These are phyloP conservation scores for Ophion ventricosus DNA, from an alignment of 2,888 invertebrate species.

Conservation along the genomic window DNA sequence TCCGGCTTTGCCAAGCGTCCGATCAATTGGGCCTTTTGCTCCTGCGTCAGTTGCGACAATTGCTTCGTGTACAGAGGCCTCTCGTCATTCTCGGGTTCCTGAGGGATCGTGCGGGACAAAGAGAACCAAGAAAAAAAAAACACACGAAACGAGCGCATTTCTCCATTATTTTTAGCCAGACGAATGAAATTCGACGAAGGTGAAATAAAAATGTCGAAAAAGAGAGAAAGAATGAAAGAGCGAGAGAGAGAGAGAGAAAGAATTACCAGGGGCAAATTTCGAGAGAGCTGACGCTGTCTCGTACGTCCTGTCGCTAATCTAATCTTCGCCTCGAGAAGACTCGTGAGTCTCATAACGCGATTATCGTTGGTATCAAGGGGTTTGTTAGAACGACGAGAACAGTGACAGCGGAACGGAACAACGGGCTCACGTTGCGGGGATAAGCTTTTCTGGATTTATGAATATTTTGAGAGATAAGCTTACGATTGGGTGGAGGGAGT, in stretches of 20 bases:
- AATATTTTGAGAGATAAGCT: conserved; percentile 2
- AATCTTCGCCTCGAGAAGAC: conserved; percentile 61
- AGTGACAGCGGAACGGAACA: conserved; percentile 42
- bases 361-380: conserved; percentile 61
- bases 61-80: conserved; percentile 77
- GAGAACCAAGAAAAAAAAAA: neutral
- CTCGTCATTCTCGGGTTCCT: conserved; percentile 81
- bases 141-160: neutral
- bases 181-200: too few relatives aligned
- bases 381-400: conserved; percentile 54
- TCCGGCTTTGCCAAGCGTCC: conserved; percentile 79
- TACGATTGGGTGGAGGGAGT: neutral
- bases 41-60: conserved; percentile 77
- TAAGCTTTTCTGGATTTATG: conserved; percentile 37
- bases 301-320: conserved; percentile 55
- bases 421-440: conserved; percentile 18
- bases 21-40: conserved; percentile 79
- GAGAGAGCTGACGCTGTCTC: conserved; percentile 53
- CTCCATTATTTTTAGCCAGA: too few relatives aligned
- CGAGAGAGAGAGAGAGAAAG: conserved; percentile 10
- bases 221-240: conserved; percentile 1
- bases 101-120: conserved; percentile 14
- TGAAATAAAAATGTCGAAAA: too few relatives aligned
- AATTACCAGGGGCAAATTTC: conserved; percentile 62
- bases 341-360: conserved; percentile 55